These are phyloP conservation scores for Enoplosus armatus DNA, from an alignment of 2,797 vertebrate genomes.

Conservation along the genomic window DNA sequence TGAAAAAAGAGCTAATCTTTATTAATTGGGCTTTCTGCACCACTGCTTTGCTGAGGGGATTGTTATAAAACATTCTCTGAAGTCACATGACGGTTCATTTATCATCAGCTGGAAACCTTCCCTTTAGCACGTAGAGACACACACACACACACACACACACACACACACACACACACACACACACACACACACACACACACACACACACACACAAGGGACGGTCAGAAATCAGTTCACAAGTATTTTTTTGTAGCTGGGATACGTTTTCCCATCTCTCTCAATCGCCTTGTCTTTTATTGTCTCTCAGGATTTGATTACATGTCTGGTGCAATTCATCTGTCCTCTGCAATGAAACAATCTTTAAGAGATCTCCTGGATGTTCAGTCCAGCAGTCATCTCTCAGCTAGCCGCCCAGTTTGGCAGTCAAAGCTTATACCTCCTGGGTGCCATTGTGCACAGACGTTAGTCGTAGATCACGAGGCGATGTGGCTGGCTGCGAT, in stretches of 20 bases:
- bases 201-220: neutral
- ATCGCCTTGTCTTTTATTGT: conserved; percentile 48
- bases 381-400: conserved; percentile 19
- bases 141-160: conserved; percentile 25
- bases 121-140: conserved; percentile 24
- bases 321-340: conserved; percentile 45
- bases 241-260: conserved; percentile 11
- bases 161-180: conserved; percentile 21
- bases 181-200: conserved; percentile 11
- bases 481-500: conserved; percentile 33
- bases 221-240: conserved; percentile 26
- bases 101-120: conserved; percentile 74
- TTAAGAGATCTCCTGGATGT: conserved; percentile 31
- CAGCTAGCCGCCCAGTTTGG: conserved; percentile 23
- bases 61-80: conserved; percentile 72
- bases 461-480: conserved; percentile 57
- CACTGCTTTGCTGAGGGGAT: conserved; percentile 68
- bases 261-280: conserved; percentile 23
- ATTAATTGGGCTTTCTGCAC: conserved; percentile 77
- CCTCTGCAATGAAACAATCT: conserved; percentile 34
- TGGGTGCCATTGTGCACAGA: conserved; percentile 54
- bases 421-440: conserved; percentile 46
- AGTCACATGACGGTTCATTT: conserved; percentile 73
- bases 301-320: conserved; percentile 60
- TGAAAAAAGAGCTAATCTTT: conserved; percentile 74